Conservation (phyloP, 2,797 vertebrate genomes). For the Macrochelys suwanniensis region DNA sequence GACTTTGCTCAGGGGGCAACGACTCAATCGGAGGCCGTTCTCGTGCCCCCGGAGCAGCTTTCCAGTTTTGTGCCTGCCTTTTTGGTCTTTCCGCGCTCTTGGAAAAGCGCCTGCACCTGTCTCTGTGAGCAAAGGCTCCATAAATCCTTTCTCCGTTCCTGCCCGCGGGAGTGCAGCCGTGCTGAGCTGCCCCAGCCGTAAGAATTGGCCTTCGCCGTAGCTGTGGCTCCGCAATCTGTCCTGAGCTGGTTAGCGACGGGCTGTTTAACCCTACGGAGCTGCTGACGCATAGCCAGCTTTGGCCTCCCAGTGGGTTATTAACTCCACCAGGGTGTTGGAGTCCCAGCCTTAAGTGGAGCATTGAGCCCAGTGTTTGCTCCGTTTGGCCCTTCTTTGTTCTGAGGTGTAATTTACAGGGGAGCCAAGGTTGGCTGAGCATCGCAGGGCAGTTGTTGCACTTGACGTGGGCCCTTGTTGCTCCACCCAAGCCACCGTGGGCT, state of each 20-base stretch:
- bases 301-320: background rate
- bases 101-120: background rate
- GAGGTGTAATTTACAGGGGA: background rate
- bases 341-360: background rate
- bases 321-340: background rate
- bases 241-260: background rate
- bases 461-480: background rate
- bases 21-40: background rate
- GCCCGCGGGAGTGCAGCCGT: background rate
- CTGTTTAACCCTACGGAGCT: too few species aligned
- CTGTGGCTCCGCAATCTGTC: background rate
- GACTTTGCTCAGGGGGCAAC: background rate
- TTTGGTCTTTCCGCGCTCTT: background rate
- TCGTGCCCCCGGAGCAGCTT: background rate
- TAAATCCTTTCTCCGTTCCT: background rate
- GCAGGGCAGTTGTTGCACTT: background rate
- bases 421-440: background rate
- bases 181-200: background rate
- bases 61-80: background rate
- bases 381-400: background rate
- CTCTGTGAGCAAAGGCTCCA: background rate
- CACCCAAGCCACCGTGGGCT: rapidly evolving
- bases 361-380: background rate
- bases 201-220: background rate
- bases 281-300: background rate